A percentile compares a stretch with the other conserved stretches of the same genome.
Conservation (phyloP, 2,797 vertebrate genomes). For the Lacerta viridis region DNA sequence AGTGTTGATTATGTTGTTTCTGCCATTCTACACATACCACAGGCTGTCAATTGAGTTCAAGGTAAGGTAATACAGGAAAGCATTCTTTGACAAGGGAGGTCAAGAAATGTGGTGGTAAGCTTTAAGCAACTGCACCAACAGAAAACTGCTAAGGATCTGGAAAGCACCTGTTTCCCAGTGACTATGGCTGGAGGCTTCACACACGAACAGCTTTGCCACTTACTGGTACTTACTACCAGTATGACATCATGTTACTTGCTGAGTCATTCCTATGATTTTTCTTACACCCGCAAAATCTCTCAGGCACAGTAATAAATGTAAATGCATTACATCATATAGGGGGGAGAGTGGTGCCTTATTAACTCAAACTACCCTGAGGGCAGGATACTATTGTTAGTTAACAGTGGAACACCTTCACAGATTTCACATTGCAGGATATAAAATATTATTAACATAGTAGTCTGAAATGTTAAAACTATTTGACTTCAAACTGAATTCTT, state of each 20-base stretch:
- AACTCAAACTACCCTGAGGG: slow-evolving; percentile 59
- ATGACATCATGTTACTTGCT: slow-evolving; percentile 64
- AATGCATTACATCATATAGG: slow-evolving; percentile 59
- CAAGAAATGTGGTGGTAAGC: background rate
- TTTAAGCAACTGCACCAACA: background rate
- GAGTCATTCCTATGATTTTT: slow-evolving; percentile 57
- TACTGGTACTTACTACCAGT: slow-evolving; percentile 1
- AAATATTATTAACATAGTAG: slow-evolving; percentile 19
- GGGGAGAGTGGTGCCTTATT: slow-evolving; percentile 58
- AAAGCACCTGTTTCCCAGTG: slow-evolving; percentile 15
- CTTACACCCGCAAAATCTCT: slow-evolving; percentile 55
- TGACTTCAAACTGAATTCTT: slow-evolving; percentile 19
- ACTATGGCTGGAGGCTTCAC: slow-evolving; percentile 36
- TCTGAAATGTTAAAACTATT: slow-evolving; percentile 13
- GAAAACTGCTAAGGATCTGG: background rate
- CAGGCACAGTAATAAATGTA: slow-evolving; percentile 64
- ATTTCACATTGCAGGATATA: slow-evolving; percentile 13
- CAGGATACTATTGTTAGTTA: slow-evolving; percentile 61
- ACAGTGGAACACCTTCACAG: slow-evolving; percentile 47
- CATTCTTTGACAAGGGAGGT: background rate
- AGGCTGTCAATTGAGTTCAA: background rate
- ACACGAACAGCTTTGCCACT: background rate
- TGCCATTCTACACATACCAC: background rate
- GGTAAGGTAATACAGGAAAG: slow-evolving; percentile 3
- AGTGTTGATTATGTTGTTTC: background rate